A percentile compares a stretch with the other conserved stretches of the same genome.
These are phyloP conservation scores for Acrossocheilus wenchowensis DNA, from an alignment of 2,797 vertebrate genomes.

Conservation along the genomic window DNA sequence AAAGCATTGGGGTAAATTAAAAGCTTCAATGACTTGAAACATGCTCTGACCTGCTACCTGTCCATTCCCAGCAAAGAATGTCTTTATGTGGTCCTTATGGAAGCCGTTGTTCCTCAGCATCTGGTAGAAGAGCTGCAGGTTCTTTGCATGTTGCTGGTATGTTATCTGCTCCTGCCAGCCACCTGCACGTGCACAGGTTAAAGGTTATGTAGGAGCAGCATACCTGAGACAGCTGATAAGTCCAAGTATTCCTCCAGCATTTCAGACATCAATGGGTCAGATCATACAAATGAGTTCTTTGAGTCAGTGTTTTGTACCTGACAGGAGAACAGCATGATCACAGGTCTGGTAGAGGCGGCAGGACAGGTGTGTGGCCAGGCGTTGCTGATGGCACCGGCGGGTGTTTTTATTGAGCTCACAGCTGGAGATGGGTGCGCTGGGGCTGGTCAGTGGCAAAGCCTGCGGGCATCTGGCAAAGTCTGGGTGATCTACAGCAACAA, in stretches of 20 bases:
- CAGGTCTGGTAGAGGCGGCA: constrained; percentile 87
- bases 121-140: constrained; percentile 76
- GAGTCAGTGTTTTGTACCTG: constrained; percentile 70
- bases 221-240: constrained; percentile 45
- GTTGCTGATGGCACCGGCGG: constrained; percentile 82
- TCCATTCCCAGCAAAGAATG: constrained; percentile 80
- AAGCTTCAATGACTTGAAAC: background rate
- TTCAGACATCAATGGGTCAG: constrained; percentile 23
- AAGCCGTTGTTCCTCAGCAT: constrained; percentile 83
- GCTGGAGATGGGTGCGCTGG: constrained; percentile 74
- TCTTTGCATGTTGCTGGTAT: constrained; percentile 77
- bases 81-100: constrained; percentile 82
- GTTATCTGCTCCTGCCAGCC: constrained; percentile 85
- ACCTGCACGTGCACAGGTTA: constrained; percentile 67
- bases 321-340: constrained; percentile 82
- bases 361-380: constrained; percentile 77
- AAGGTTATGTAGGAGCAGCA: constrained; percentile 24
- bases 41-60: constrained; percentile 74
- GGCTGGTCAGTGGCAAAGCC: constrained; percentile 68
- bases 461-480: constrained; percentile 80
- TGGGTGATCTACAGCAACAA: constrained; percentile 69
- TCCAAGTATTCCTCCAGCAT: constrained; percentile 12
- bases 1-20: background rate
- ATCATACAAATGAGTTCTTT: constrained; percentile 26
- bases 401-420: constrained; percentile 87